Conservation (phyloP, 1,140 invertebrate genomes). For the Drosophila ficusphila region DNA sequence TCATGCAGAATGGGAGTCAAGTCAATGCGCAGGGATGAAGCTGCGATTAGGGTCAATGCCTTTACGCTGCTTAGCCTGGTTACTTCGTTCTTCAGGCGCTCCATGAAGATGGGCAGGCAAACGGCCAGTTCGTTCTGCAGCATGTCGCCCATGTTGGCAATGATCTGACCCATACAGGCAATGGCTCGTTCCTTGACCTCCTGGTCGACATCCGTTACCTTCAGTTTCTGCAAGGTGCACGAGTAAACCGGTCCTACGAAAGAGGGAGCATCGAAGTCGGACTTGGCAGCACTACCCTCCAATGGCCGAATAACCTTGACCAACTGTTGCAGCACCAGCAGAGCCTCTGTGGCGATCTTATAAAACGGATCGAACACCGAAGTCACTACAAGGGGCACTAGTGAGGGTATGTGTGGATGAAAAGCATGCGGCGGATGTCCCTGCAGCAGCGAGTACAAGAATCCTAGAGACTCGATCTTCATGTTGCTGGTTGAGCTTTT, state of each 20-base stretch:
- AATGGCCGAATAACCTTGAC: constrained; percentile 97
- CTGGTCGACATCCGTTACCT: constrained; percentile 98
- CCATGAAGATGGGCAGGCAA: constrained; percentile 97
- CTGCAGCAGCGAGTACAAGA: constrained; percentile 94
- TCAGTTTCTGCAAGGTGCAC: constrained; percentile 93
- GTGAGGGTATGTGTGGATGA: constrained; percentile 90
- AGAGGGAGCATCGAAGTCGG: constrained; percentile 90
- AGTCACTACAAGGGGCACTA: constrained; percentile 95
- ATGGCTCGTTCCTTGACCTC: constrained; percentile 99
- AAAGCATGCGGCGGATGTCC: constrained; percentile 92
- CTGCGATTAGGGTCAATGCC: constrained; percentile 96
- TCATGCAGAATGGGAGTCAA: constrained; percentile 94
- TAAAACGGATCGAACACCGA: constrained; percentile 98
- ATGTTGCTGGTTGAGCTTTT: constrained; percentile 98
- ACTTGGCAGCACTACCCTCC: constrained; percentile 84
- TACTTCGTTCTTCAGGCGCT: constrained; percentile 97
- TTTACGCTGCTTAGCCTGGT: constrained; percentile 98
- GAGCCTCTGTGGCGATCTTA: constrained; percentile 98
- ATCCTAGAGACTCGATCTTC: constrained; percentile 98
- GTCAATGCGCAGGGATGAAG: constrained; percentile 94
- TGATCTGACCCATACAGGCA: constrained; percentile 97
- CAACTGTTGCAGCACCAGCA: constrained; percentile 96
- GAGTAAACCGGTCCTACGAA: constrained; percentile 93
- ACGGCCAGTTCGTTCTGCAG: constrained; percentile 90
- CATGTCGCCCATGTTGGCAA: constrained; percentile 95